Percentiles rank a stretch among this genome's conserved stretches.
These are phyloP conservation scores for Macrosteles quadrilineatus DNA, from an alignment of 1,140 invertebrate species.

Conservation along the genomic window DNA sequence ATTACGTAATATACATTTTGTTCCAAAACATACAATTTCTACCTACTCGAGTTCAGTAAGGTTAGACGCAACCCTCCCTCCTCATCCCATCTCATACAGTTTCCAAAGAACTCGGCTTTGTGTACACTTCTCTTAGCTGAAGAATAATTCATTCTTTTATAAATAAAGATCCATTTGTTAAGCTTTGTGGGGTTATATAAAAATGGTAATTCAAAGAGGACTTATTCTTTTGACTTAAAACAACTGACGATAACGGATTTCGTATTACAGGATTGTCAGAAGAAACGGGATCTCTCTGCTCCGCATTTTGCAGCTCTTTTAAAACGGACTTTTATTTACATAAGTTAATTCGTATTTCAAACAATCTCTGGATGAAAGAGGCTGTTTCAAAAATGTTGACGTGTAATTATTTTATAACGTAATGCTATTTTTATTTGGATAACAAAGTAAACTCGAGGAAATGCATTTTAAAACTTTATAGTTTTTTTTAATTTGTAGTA, in stretches of 20 bases:
- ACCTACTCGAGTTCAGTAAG: not conserved
- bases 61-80: not conserved
- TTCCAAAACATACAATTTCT: too few relatives aligned
- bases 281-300: not conserved
- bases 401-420: too few relatives aligned
- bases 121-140: slow-evolving; percentile 9
- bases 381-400: too few relatives aligned
- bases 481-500: too few relatives aligned
- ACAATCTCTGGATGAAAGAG: not conserved
- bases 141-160: slow-evolving; percentile 30
- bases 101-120: slow-evolving; percentile 18
- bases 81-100: slow-evolving; percentile 9
- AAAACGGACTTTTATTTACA: slow-evolving; percentile 19
- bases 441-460: too few relatives aligned
- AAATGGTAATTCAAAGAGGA: slow-evolving; percentile 25
- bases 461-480: too few relatives aligned
- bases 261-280: slow-evolving; percentile 7
- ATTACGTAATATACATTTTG: too few relatives aligned
- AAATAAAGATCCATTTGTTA: slow-evolving; percentile 31
- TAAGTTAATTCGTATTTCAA: slow-evolving; percentile 11
- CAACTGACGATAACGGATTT: slow-evolving; percentile 25
- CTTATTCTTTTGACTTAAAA: slow-evolving; percentile 27
- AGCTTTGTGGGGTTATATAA: slow-evolving; percentile 22
- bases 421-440: too few relatives aligned
- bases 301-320: slow-evolving; percentile 3